phyloP scores from a whole-genome alignment of 2,888 invertebrate genomes.

The Hetaerina titia region DNA sequence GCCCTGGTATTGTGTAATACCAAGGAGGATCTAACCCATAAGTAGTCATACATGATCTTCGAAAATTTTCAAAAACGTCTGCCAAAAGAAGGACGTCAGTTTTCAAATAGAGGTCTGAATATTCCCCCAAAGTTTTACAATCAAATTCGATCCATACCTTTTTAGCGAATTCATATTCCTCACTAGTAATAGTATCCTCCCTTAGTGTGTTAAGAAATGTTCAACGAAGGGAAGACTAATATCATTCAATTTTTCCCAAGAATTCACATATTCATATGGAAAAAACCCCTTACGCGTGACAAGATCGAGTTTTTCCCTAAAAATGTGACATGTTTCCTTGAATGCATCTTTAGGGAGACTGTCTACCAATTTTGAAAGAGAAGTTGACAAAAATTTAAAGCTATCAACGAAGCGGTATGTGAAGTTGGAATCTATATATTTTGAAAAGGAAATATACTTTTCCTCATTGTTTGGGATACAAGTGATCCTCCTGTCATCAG shows the following conservation, averaged over 20 bases:
- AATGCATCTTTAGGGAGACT: constrained; percentile 70
- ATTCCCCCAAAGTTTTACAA: constrained; percentile 72
- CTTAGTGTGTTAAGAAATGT: constrained; percentile 72
- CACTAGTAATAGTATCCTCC: constrained; percentile 71
- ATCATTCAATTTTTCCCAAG: not conserved
- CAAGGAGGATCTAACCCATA: constrained; percentile 74
- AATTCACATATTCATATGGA: constrained; percentile 68
- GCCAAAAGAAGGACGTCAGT: constrained; percentile 73
- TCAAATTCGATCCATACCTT: constrained; percentile 73
- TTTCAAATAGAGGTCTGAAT: constrained; percentile 73
- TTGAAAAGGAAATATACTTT: not conserved
- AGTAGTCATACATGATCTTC: constrained; percentile 71
- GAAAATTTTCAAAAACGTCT: constrained; percentile 74
- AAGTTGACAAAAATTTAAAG: constrained; percentile 73
- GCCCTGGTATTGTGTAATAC: constrained; percentile 74
- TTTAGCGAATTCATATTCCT: constrained; percentile 74
- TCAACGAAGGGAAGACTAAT: constrained; percentile 3
- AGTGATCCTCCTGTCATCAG: not conserved
- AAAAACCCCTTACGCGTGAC: constrained; percentile 73
- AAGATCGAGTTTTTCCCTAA: constrained; percentile 69
- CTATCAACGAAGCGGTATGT: constrained; percentile 72
- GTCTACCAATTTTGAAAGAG: constrained; percentile 72
- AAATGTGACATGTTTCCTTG: not conserved
- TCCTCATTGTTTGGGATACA: not conserved
- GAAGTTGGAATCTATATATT: not conserved